phyloP scores from a whole-genome alignment of 2,797 vertebrate species.

The Brachyrhaphis roseni region DNA sequence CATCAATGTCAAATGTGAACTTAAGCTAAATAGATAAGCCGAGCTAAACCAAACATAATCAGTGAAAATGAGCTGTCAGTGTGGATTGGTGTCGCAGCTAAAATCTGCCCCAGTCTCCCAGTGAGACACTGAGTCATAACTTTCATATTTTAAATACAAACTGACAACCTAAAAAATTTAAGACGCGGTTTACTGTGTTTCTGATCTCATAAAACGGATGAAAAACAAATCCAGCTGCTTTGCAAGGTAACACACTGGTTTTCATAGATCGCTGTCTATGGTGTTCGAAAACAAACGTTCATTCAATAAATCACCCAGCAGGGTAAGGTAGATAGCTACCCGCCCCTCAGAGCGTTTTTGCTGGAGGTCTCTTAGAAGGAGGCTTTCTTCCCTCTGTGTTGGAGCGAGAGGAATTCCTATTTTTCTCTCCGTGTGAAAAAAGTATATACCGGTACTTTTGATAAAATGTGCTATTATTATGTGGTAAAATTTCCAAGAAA shows the following conservation, averaged over 20 bases:
- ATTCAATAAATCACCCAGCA: slow-evolving; percentile 9
- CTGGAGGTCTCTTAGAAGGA: not conserved
- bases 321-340: slow-evolving; percentile 12
- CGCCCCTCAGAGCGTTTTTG: not conserved
- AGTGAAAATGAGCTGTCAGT: not conserved
- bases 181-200: not conserved
- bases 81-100: not conserved
- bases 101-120: not conserved
- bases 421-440: not conserved
- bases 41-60: not conserved
- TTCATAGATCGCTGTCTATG: not conserved
- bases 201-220: not conserved
- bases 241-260: slow-evolving; percentile 3
- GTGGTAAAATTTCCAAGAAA: not conserved
- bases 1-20: not conserved
- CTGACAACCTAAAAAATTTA: not conserved
- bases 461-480: not conserved
- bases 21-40: not conserved
- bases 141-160: not conserved
- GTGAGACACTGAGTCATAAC: not conserved
- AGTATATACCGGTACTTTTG: not conserved
- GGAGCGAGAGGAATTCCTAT: not conserved
- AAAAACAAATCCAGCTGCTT: not conserved
- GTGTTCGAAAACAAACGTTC: slow-evolving; percentile 8
- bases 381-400: not conserved